Percentiles rank a stretch among this genome's conserved stretches.
Evolutionary conservation across 2,113 vertebrate genomes (phyloP).

Genomic region (Vicugna pacos): DNA sequence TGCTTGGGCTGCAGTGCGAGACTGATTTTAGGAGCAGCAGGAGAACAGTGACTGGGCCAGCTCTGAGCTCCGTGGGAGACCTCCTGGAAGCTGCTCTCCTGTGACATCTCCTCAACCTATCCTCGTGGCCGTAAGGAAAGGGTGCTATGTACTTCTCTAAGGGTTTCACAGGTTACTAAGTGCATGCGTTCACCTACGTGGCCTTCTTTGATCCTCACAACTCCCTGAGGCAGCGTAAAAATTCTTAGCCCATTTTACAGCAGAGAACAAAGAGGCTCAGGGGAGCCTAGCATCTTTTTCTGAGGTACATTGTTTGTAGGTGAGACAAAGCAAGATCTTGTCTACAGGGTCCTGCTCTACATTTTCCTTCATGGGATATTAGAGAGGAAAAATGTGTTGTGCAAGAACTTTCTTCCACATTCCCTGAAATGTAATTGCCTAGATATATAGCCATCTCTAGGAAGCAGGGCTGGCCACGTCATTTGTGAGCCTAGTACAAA

Average conservation of each 20-base stretch:
- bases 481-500: not conserved
- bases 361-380: not conserved
- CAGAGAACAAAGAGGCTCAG: not conserved
- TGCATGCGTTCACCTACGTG: not conserved
- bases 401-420: not conserved
- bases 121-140: not conserved
- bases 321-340: not conserved
- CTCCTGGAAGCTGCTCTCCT: not conserved
- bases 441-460: not conserved
- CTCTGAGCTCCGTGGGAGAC: not conserved
- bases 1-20: not conserved
- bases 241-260: not conserved
- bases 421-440: not conserved
- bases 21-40: not conserved
- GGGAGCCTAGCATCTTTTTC: not conserved
- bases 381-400: not conserved
- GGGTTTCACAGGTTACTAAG: not conserved
- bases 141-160: not conserved
- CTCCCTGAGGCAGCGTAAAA: not conserved
- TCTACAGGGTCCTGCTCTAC: not conserved
- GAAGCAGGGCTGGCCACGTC: not conserved
- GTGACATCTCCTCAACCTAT: not conserved
- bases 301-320: not conserved
- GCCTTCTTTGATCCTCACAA: not conserved
- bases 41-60: not conserved